phyloP scores from a whole-genome alignment of 2,113 vertebrate species.

The Heliornis fulica region DNA sequence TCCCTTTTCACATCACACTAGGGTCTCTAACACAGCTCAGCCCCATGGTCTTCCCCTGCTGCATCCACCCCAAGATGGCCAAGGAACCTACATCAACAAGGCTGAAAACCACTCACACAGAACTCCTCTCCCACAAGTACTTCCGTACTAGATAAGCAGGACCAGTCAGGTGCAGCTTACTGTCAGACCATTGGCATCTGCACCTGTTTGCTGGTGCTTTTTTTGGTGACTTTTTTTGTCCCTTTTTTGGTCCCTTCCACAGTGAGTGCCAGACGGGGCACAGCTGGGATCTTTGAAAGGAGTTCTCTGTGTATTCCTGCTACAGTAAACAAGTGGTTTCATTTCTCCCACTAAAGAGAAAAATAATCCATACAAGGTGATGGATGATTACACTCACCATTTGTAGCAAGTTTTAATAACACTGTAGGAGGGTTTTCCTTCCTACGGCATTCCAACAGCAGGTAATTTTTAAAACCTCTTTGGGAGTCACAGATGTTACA shows the following conservation, averaged over 20 bases:
- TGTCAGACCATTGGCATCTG: background rate
- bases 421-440: background rate
- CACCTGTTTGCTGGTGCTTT: background rate
- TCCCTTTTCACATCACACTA: background rate
- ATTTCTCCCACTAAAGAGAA: background rate
- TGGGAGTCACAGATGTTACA: background rate
- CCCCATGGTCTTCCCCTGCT: accelerated
- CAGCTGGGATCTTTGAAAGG: background rate
- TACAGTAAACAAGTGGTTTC: background rate
- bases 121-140: background rate
- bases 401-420: conserved; percentile 16
- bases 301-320: background rate
- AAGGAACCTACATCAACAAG: accelerated
- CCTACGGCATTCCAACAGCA: background rate
- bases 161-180: background rate
- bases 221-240: background rate
- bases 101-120: background rate
- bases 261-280: background rate
- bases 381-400: background rate
- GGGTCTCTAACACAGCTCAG: background rate
- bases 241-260: background rate
- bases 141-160: background rate
- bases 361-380: background rate
- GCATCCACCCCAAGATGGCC: background rate
- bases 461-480: background rate